A percentile compares a stretch with the other conserved stretches of the same genome.
Evolutionary conservation across 2,888 invertebrate species (phyloP).

Genomic region (Trachelus stipa): DNA sequence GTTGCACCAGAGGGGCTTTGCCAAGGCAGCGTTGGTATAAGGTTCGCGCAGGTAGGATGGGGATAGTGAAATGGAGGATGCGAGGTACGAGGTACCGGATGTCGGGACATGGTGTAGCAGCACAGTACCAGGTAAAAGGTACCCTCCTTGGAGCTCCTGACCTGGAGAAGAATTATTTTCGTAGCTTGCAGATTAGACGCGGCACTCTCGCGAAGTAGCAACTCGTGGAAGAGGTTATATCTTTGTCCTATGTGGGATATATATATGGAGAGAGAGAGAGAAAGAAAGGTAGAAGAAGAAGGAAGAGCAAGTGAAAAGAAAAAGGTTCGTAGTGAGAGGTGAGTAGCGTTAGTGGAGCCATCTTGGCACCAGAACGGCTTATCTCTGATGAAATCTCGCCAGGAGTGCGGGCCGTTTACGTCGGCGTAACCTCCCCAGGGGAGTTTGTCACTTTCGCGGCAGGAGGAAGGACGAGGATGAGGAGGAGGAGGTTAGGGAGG

Average conservation of each 20-base stretch:
- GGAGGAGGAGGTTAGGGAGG: background rate
- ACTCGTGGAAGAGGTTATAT: slow-evolving; percentile 18
- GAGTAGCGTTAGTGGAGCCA: background rate
- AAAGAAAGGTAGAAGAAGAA: slow-evolving; percentile 2
- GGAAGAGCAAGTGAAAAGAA: slow-evolving; percentile 9
- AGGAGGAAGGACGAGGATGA: background rate
- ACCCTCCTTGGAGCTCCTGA: background rate
- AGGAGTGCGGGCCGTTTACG: slow-evolving; percentile 1
- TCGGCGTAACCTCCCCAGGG: background rate
- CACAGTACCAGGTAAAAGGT: background rate
- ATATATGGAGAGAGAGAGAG: background rate
- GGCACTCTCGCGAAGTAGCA: slow-evolving; percentile 12
- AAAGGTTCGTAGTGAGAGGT: slow-evolving; percentile 13
- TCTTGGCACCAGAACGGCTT: slow-evolving; percentile 2
- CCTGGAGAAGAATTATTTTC: slow-evolving; percentile 10
- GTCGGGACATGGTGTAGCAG: background rate
- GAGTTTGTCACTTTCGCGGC: slow-evolving; percentile 7
- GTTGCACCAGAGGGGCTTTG: background rate
- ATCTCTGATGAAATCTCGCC: slow-evolving; percentile 11
- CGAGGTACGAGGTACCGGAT: background rate
- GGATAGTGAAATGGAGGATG: background rate
- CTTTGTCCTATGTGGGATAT: background rate
- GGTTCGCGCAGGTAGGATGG: background rate
- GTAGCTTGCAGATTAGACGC: slow-evolving; percentile 10
- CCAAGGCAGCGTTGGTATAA: background rate